Base-by-base conservation (phyloP, 2,888 invertebrate species). In the Lapara coniferarum region DNA sequence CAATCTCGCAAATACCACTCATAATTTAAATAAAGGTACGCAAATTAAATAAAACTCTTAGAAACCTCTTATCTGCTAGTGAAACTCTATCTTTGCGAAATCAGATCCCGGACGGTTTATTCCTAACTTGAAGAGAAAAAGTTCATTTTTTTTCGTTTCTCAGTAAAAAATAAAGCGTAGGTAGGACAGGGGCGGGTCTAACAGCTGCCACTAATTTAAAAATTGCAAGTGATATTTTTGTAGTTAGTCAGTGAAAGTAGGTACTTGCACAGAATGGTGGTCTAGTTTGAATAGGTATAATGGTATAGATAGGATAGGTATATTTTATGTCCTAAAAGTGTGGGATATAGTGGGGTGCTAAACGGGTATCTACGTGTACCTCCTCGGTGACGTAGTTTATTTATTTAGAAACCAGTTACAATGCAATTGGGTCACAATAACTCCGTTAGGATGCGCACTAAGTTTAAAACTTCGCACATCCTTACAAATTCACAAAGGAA, bases 61-160 rank as follows among this genome's bases (percentile, higher is more conserved):
- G 86, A 89, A 91, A 86, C 85, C 84, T 81, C 81, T 84, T 81
- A 84, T 83, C 81, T 85, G 83, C 83, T 84, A 83, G 85, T 85
- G 92, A 90, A 91, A 91, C 88, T 91, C 89, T 89, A 91, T 89
- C 88, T 88, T 85, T 80, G 87, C 88, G 92, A 90, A 92, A 92
- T 89, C 87, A 88, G 90, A 92, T 88, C 86, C 81, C 82, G 80
- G 76, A 78, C 84, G 79, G 79, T 79, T 84, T 82, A 79, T 81
- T 83, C 81, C 77, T 73, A 74, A 77, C 75, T 82, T 77, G 74
- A 78, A 77, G 77, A 83, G 82, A 84, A 89, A 85, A 86, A 84
- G 78, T 78, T 80, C 77, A 74, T 78, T 81, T 83, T 84, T 83
- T 86, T 86, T 75, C 77, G 75, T 80, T 87, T 85, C 82, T 82